These are phyloP conservation scores for Felis catus DNA, from an alignment of 2,113 vertebrate genomes.

Conservation along the genomic window F.catus_Fca126_mat1.0 CM031423.1:22062001-22062500, in stretches of 20 bases:
- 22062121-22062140: slow-evolving; percentile 42
- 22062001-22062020: background rate
- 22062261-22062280: background rate
- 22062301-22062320: slow-evolving; percentile 34
- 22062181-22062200: slow-evolving; percentile 63
- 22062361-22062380: slow-evolving; percentile 16
- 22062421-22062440: slow-evolving; percentile 2
- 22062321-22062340: slow-evolving; percentile 37
- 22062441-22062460: slow-evolving; percentile 45
- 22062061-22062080: background rate
- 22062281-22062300: slow-evolving; percentile 53
- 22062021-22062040: background rate
- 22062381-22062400: slow-evolving; percentile 11
- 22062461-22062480: slow-evolving; percentile 36
- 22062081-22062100: slow-evolving; percentile 48
- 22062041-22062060: background rate
- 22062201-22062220: slow-evolving; percentile 49
- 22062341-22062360: background rate
- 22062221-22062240: slow-evolving; percentile 24
- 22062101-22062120: slow-evolving; percentile 41
- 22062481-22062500: background rate
- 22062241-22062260: slow-evolving; percentile 37
- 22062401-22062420: slow-evolving; percentile 17
- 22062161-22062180: slow-evolving; percentile 40
- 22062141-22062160: slow-evolving; percentile 74